A percentile compares a stretch with the other conserved stretches of the same genome.
Evolutionary conservation across 1,140 invertebrate genomes (phyloP).

Genomic region (Diorhabda elongata): DNA sequence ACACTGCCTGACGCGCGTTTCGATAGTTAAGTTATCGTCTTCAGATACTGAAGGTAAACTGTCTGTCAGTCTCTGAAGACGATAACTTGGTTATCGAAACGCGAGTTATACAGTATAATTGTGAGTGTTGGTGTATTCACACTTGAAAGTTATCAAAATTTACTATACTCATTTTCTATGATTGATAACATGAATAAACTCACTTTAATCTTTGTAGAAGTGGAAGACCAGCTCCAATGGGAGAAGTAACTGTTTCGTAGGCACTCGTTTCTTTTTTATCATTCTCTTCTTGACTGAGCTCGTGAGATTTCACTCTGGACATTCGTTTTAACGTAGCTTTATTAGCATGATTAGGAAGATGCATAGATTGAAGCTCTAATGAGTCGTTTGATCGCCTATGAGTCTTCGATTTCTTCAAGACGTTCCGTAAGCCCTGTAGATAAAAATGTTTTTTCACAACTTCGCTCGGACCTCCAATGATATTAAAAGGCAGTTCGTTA

Average conservation of each 20-base stretch:
- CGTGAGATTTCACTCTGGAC: constrained; percentile 53
- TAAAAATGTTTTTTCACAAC: background rate
- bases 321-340: constrained; percentile 62
- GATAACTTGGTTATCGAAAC: too few species aligned
- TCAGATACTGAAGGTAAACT: too few species aligned
- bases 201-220: constrained; percentile 63
- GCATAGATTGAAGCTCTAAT: constrained; percentile 62
- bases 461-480: too few species aligned
- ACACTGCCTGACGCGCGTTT: too few species aligned
- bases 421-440: constrained; percentile 53
- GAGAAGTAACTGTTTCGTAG: constrained; percentile 50
- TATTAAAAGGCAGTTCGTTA: too few species aligned
- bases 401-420: constrained; percentile 51
- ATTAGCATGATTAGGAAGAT: constrained; percentile 39
- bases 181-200: constrained; percentile 4
- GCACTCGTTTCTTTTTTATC: constrained; percentile 30
- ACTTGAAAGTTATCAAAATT: background rate
- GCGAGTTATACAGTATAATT: too few species aligned
- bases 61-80: too few species aligned
- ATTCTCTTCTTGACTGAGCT: constrained; percentile 39
- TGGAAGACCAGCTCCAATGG: constrained; percentile 77
- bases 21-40: too few species aligned
- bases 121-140: background rate
- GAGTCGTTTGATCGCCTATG: constrained; percentile 58
- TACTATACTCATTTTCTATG: background rate